A percentile compares a stretch with the other conserved stretches of the same genome.
Evolutionary conservation across 2,888 invertebrate species (phyloP).

Genomic region (Lochmaea capreae): DNA sequence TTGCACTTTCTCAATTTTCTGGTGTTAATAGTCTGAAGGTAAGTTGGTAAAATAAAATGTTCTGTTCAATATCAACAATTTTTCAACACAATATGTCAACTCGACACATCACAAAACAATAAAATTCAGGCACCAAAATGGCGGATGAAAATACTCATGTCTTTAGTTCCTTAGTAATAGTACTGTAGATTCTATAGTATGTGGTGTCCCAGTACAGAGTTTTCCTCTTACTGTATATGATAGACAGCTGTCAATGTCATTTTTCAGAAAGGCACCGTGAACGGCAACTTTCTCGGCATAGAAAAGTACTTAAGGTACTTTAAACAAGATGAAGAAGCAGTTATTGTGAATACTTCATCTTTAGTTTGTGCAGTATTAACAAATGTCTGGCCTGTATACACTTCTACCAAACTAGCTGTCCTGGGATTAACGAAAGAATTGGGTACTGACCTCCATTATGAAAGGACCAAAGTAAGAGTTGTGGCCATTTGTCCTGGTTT

Average conservation of each 20-base stretch:
- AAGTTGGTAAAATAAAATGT: too few relatives aligned
- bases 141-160: too few relatives aligned
- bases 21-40: too few relatives aligned
- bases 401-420: slow-evolving; percentile 3
- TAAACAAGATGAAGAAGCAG: slow-evolving; percentile 43
- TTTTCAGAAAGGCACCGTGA: slow-evolving; percentile 54
- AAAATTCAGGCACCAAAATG: too few relatives aligned
- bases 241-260: neutral
- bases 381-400: slow-evolving; percentile 1
- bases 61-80: too few relatives aligned
- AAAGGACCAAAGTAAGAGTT: slow-evolving; percentile 66
- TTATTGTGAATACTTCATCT: slow-evolving; percentile 43
- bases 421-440: slow-evolving; percentile 41
- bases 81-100: too few relatives aligned
- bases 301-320: slow-evolving; percentile 44
- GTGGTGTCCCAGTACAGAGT: too few relatives aligned
- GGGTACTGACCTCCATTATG: slow-evolving; percentile 51
- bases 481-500: slow-evolving; percentile 68
- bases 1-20: too few relatives aligned
- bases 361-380: slow-evolving; percentile 32
- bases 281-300: slow-evolving; percentile 45
- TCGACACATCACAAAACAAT: too few relatives aligned
- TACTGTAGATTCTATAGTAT: too few relatives aligned
- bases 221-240: neutral
- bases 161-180: too few relatives aligned